A percentile compares a stretch with the other conserved stretches of the same genome.
Evolutionary conservation across 2,888 invertebrate genomes (phyloP).

Genomic region (Cancer borealis): DNA sequence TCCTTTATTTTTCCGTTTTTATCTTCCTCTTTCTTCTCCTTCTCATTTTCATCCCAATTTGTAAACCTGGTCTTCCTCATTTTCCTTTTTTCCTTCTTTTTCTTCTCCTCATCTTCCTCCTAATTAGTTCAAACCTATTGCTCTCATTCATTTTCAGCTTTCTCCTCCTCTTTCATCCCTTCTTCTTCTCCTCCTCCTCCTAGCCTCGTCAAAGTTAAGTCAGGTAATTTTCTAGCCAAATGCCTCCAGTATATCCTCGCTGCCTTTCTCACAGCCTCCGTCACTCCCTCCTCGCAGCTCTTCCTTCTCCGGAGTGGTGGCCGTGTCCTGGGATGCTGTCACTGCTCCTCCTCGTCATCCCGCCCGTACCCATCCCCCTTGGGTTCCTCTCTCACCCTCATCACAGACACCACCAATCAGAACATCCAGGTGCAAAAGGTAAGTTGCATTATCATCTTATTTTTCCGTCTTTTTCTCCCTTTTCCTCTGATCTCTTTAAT

Average conservation of each 20-base stretch:
- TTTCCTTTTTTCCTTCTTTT: too few species aligned
- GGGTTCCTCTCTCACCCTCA: conserved; percentile 68
- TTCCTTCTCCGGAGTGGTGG: conserved; percentile 85
- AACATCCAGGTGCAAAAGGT: conserved; percentile 45
- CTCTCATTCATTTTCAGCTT: neutral
- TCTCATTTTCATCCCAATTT: too few species aligned
- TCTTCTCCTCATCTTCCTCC: too few species aligned
- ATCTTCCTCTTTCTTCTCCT: too few species aligned
- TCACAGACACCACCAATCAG: conserved; percentile 71
- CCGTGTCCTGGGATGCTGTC: conserved; percentile 86
- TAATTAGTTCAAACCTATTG: neutral
- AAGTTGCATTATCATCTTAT: neutral
- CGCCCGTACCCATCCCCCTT: conserved; percentile 79
- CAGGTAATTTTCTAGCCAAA: too few species aligned
- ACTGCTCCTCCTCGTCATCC: conserved; percentile 86
- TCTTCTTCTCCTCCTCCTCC: neutral
- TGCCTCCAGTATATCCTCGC: neutral
- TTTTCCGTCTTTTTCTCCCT: neutral
- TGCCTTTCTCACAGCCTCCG: neutral
- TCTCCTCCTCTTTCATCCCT: neutral
- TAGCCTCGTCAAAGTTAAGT: neutral
- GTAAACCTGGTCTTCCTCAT: too few species aligned
- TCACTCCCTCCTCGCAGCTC: conserved; percentile 81
- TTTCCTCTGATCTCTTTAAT: neutral
- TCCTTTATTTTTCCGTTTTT: too few species aligned